Base-by-base conservation (phyloP, 1,140 invertebrate species). In the Zaprionus africanus region DNA sequence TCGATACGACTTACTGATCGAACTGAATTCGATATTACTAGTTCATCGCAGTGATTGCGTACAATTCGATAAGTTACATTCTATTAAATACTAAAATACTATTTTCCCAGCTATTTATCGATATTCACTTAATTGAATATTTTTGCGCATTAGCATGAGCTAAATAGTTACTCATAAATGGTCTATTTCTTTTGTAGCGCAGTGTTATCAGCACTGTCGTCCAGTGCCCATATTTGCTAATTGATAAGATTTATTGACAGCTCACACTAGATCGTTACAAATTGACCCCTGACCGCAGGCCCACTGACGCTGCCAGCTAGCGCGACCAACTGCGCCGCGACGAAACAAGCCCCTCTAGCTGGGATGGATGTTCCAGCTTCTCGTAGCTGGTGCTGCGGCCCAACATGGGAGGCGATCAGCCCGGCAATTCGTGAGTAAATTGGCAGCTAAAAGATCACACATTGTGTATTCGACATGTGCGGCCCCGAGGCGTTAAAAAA, bases 211-310 rank as follows among this genome's bases (percentile, higher is more conserved):
- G 17, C 17, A 51, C 46, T 19, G 17, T 49, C 49, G 34, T 34
- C 54, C 63, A 57, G 36, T 43, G 56, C 49, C 54, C 78, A 56
- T 65, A 62, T 56, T 57, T 68, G 66, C 49, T 56, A 71, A 68
- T 72, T 81, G 84, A 88, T 90, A 88, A 90, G 85, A 72, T 85
- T 85, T 87, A 90, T 87, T 87, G 84, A 90, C 85, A 79, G 43
- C 61, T 4, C 13, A 64, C 65, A 67, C 69, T 51, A 64, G 75
- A 67, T 69, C 85, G 68, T 66, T 77, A 69, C 80, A 80, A 78
- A 56, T 70, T 79, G 86, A 81, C 81, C 78, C 62, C 41, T 84
- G 46, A 51, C 46, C 46, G 3, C 46, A 46, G 41, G 13, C 6
- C 46, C 4, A 58, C 61, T 76, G 63, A 43, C 68, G 68, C 63